Percentiles rank a stretch among this genome's conserved stretches.
Conservation (phyloP, 2,113 vertebrate species). For the Spilogale gracilis region DNA sequence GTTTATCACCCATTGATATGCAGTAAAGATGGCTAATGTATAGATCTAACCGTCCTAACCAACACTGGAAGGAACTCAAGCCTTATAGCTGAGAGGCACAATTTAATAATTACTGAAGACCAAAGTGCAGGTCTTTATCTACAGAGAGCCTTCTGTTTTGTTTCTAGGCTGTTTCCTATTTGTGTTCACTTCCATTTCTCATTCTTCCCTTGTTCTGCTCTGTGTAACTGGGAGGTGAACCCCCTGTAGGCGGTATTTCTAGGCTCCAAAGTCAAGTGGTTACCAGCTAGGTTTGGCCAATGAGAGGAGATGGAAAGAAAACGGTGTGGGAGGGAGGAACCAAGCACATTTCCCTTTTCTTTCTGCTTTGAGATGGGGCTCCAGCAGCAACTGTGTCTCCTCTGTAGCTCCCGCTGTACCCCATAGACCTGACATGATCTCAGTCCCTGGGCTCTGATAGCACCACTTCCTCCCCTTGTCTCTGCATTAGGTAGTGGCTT, state of each 20-base stretch:
- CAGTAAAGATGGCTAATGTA: neutral
- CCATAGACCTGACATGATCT: neutral
- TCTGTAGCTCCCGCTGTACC: neutral
- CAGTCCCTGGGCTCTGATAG: neutral
- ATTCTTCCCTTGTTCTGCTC: neutral
- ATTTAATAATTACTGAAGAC: neutral
- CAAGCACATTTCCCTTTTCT: neutral
- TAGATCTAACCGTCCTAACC: neutral
- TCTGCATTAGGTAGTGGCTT: neutral
- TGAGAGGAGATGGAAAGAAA: neutral
- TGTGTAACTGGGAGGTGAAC: neutral
- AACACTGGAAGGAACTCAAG: slow-evolving; percentile 12
- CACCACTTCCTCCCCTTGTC: neutral
- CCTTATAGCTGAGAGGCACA: neutral
- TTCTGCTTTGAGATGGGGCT: neutral
- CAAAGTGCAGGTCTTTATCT: neutral
- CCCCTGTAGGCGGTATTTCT: neutral
- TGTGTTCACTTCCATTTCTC: neutral
- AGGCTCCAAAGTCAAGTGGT: neutral
- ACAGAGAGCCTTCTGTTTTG: neutral
- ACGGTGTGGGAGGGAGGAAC: neutral
- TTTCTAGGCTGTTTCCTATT: neutral
- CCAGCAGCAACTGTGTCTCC: neutral
- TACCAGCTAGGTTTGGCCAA: neutral
- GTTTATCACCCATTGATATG: neutral